Evolutionary conservation across 1,140 invertebrate species (phyloP).

Genomic region (Pomacea maculata): DNA sequence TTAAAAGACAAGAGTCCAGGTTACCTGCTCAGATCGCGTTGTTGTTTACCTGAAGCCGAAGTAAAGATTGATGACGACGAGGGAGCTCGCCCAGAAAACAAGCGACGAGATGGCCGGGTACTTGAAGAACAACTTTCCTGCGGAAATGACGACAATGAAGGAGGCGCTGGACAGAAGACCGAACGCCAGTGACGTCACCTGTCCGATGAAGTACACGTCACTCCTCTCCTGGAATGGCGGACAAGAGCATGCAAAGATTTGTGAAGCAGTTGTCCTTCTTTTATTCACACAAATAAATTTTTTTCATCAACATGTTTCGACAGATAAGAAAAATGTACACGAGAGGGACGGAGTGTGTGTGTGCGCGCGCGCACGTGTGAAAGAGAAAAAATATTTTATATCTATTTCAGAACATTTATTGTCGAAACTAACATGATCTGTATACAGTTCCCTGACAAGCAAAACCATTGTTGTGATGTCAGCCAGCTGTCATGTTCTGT

Average conservation of each 20-base stretch:
- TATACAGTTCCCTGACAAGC: no score
- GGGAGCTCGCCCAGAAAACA: slow-evolving; percentile 29
- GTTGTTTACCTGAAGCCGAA: slow-evolving; percentile 38
- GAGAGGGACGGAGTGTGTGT: no score
- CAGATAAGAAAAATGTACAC: no score
- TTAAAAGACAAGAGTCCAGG: no score
- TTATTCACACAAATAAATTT: no score
- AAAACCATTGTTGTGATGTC: no score
- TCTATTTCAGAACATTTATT: no score
- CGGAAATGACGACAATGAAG: slow-evolving; percentile 26
- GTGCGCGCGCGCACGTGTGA: not conserved
- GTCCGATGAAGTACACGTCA: slow-evolving; percentile 15
- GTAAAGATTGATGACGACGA: slow-evolving; percentile 42
- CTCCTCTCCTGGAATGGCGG: not conserved
- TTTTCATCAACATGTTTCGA: no score
- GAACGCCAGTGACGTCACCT: slow-evolving; percentile 22
- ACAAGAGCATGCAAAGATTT: not conserved
- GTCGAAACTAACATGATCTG: no score
- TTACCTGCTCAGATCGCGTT: no score
- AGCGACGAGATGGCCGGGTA: slow-evolving; percentile 30
- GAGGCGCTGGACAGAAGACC: slow-evolving; percentile 20
- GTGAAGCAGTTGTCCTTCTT: no score
- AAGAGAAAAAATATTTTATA: not conserved
- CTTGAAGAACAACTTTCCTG: slow-evolving; percentile 33
- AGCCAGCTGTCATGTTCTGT: no score